phyloP scores from a whole-genome alignment of 2,797 vertebrate genomes.

The Gallirallus australis region DNA sequence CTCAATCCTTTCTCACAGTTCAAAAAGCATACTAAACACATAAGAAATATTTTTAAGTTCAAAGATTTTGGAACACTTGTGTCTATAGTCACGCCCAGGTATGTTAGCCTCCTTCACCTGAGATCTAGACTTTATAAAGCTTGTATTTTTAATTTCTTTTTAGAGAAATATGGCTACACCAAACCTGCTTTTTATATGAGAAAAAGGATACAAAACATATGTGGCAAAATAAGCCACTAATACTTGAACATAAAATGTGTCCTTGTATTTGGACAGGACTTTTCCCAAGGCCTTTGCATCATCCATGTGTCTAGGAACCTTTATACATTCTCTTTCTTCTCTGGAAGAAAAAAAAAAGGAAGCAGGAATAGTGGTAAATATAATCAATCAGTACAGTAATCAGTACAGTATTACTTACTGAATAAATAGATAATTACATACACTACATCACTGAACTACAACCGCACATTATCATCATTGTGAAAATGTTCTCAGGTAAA shows the following conservation, averaged over 20 bases:
- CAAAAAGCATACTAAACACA: background rate
- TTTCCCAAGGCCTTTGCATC: conserved; percentile 98
- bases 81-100: background rate
- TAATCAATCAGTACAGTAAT: background rate
- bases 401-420: background rate
- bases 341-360: conserved; percentile 70
- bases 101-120: background rate
- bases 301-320: conserved; percentile 97
- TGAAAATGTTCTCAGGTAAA: background rate
- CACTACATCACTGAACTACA: background rate
- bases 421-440: background rate
- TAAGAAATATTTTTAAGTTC: background rate
- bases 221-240: conserved; percentile 97
- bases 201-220: conserved; percentile 98
- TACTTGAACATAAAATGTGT: conserved; percentile 97
- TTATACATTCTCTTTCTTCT: conserved; percentile 94
- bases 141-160: background rate
- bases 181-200: conserved; percentile 6
- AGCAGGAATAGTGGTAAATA: background rate
- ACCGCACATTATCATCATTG: background rate
- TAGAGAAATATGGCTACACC: background rate
- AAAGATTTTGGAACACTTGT: background rate
- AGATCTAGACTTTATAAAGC: background rate
- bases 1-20: background rate
- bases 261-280: conserved; percentile 98